Conservation (phyloP, 2,888 invertebrate genomes). For the Cheilosia variabilis region DNA sequence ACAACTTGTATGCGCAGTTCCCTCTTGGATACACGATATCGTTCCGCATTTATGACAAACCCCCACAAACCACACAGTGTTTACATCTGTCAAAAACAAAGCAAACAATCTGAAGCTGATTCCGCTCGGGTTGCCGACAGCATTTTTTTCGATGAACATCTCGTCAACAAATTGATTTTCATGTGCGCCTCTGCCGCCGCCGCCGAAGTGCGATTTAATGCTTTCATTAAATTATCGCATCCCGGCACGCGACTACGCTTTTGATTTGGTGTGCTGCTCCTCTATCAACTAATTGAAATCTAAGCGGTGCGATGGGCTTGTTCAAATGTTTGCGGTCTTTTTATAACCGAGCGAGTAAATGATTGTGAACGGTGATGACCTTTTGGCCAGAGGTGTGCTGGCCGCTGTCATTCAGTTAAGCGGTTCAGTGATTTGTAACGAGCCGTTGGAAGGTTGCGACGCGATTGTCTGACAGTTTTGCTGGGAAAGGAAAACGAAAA, state of each 20-base stretch:
- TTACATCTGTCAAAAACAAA: constrained; percentile 16
- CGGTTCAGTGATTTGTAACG: constrained; percentile 64
- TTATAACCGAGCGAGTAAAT: constrained; percentile 25
- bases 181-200: background rate
- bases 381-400: constrained; percentile 45
- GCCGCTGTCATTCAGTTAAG: constrained; percentile 61
- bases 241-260: constrained; percentile 64
- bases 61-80: constrained; percentile 11
- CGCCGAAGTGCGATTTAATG: constrained; percentile 19
- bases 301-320: constrained; percentile 60
- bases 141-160: constrained; percentile 3
- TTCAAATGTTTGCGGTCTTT: constrained; percentile 29
- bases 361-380: constrained; percentile 16
- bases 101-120: background rate
- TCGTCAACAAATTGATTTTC: constrained; percentile 10
- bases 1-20: constrained; percentile 35
- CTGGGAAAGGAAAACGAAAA: constrained; percentile 9
- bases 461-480: background rate
- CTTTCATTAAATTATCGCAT: constrained; percentile 61
- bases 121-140: constrained; percentile 1
- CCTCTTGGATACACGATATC: constrained; percentile 21
- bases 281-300: constrained; percentile 73
- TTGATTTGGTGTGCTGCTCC: constrained; percentile 38
- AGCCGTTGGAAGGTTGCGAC: background rate
- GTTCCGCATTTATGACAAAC: background rate